Conservation (phyloP, 2,797 vertebrate species). For the Notamacropus eugenii region DNA sequence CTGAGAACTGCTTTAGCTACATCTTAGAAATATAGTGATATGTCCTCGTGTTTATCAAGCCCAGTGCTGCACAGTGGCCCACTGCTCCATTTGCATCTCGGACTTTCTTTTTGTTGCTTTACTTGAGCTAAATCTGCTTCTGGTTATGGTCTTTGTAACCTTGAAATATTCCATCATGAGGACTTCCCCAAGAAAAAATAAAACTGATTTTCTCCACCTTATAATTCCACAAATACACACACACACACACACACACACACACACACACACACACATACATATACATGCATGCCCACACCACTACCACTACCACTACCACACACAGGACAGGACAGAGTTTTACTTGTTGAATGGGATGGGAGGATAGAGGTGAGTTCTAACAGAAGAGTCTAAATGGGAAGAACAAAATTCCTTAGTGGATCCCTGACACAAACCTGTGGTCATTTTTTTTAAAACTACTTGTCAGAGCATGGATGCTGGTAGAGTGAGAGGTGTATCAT, state of each 20-base stretch:
- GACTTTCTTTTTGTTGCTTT: background rate
- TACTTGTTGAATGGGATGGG: background rate
- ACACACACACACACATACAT: background rate
- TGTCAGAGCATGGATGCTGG: background rate
- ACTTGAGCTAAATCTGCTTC: background rate
- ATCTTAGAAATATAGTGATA: background rate
- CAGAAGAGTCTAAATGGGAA: background rate
- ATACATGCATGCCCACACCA: background rate
- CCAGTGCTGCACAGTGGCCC: background rate
- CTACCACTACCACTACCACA: background rate
- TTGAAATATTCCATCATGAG: background rate
- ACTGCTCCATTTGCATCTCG: background rate
- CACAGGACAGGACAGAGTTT: background rate
- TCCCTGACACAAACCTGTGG: background rate
- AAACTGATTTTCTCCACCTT: background rate
- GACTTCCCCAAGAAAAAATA: background rate
- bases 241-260: background rate
- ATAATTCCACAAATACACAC: background rate
- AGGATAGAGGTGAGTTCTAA: background rate
- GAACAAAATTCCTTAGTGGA: background rate
- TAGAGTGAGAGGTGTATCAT: background rate
- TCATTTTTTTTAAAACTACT: background rate
- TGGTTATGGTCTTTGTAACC: background rate
- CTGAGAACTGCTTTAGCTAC: background rate
- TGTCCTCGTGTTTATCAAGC: background rate